phyloP scores from a whole-genome alignment of 2,797 vertebrate species.

The Psittacula echo region DNA sequence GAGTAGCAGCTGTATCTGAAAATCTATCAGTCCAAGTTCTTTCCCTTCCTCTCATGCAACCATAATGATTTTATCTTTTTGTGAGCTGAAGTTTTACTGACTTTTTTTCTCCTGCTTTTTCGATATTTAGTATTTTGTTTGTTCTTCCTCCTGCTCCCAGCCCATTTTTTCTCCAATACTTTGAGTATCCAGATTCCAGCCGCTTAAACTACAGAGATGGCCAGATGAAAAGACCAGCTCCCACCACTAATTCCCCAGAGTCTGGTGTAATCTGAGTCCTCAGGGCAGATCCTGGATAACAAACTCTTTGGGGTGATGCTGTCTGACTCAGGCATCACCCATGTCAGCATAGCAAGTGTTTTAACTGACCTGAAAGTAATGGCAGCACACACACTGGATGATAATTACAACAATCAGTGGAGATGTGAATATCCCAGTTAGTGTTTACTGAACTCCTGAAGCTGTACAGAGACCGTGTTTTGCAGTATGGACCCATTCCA shows the following conservation, averaged over 20 bases:
- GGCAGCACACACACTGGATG: rapidly evolving
- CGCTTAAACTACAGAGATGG: not conserved
- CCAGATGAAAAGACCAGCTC: not conserved
- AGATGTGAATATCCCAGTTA: too few relatives aligned
- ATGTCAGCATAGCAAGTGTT: not conserved
- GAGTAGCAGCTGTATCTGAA: not conserved
- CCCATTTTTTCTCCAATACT: not conserved
- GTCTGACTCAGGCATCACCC: rapidly evolving
- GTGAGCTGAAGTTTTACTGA: not conserved
- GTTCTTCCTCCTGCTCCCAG: not conserved
- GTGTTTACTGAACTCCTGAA: not conserved
- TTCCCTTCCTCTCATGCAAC: not conserved
- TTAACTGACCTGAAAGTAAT: not conserved
- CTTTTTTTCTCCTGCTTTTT: not conserved
- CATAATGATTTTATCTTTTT: not conserved
- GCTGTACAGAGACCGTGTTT: not conserved
- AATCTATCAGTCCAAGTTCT: not conserved
- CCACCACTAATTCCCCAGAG: rapidly evolving
- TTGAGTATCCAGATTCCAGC: not conserved
- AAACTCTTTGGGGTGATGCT: not conserved
- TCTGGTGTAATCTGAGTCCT: not conserved
- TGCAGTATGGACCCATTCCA: not conserved
- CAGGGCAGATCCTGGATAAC: not conserved
- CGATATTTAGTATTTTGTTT: not conserved
- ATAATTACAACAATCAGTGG: not conserved